A percentile compares a stretch with the other conserved stretches of the same genome.
Conservation (phyloP, 2,888 invertebrate species). For the Heliconius aoede region DNA sequence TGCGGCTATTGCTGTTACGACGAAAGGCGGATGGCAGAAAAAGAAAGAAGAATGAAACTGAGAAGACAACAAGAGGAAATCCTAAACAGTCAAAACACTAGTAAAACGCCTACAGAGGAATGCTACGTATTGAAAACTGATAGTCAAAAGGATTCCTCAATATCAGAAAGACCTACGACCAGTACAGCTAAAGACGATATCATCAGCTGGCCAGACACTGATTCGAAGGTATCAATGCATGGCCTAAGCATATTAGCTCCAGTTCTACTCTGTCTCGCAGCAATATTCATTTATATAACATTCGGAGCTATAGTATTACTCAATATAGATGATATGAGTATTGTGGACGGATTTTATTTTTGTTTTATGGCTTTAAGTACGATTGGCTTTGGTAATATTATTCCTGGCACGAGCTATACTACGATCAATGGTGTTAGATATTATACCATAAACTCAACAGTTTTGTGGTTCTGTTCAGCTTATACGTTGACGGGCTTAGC, state of each 20-base stretch:
- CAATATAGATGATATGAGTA: constrained; percentile 94
- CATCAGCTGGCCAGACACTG: constrained; percentile 87
- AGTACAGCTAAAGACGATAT: constrained; percentile 85
- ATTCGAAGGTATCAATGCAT: constrained; percentile 88
- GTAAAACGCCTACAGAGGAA: constrained; percentile 87
- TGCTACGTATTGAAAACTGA: constrained; percentile 86
- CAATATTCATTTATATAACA: constrained; percentile 95
- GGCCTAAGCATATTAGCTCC: constrained; percentile 95
- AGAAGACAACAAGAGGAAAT: constrained; percentile 92
- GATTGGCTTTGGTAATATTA: constrained; percentile 94
- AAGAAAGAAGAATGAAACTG: constrained; percentile 91
- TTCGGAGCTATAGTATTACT: constrained; percentile 94
- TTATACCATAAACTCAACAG: constrained; percentile 86
- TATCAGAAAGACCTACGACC: constrained; percentile 82
- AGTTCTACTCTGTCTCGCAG: constrained; percentile 92
- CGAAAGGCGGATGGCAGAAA: constrained; percentile 93
- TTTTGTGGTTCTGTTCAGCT: constrained; percentile 94
- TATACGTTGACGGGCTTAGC: constrained; percentile 95
- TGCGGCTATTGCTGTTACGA: constrained; percentile 95
- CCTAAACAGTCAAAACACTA: constrained; percentile 86
- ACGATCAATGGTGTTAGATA: constrained; percentile 80
- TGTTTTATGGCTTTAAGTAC: constrained; percentile 98
- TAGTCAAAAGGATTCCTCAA: constrained; percentile 75
- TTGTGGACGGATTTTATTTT: constrained; percentile 96
- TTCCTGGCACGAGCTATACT: constrained; percentile 87